Percentiles rank a stretch among this genome's conserved stretches.
phyloP scores from a whole-genome alignment of 2,797 vertebrate species.

The Bryconaethiops microstoma region DNA sequence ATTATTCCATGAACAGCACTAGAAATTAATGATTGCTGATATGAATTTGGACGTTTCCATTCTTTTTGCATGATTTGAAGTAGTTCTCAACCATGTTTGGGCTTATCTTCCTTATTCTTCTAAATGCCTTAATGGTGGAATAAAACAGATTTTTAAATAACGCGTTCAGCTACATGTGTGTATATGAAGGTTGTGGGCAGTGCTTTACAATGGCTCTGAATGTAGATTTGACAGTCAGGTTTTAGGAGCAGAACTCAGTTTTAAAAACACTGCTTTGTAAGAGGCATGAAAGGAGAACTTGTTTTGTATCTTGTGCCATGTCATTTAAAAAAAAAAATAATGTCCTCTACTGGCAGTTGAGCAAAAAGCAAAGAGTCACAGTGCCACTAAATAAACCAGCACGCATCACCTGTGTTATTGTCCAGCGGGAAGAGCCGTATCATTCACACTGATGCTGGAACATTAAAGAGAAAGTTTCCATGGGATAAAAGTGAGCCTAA shows the following conservation, averaged over 20 bases:
- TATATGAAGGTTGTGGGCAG: neutral
- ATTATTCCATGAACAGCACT: neutral
- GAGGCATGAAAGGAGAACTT: neutral
- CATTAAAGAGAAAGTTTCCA: slow-evolving; percentile 1
- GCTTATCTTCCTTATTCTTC: neutral
- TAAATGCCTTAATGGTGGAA: neutral
- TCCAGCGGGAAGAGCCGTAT: neutral
- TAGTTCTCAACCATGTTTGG: neutral
- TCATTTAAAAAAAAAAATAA: neutral
- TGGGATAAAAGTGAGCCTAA: neutral
- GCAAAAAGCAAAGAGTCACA: neutral
- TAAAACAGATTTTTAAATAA: neutral
- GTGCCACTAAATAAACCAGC: neutral
- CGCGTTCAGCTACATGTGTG: neutral
- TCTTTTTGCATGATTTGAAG: neutral
- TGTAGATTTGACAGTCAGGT: too few relatives aligned
- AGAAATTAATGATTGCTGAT: too few relatives aligned
- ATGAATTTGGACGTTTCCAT: neutral
- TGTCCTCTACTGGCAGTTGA: slow-evolving; percentile 12
- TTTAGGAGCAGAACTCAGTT: neutral
- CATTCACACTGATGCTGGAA: neutral
- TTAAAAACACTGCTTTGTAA: neutral
- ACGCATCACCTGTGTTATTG: neutral
- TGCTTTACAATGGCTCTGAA: neutral
- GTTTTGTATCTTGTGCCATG: neutral